These are phyloP conservation scores for Callyntrura sp. DNA, from an alignment of 2,888 invertebrate genomes.

Conservation along the genomic window DNA sequence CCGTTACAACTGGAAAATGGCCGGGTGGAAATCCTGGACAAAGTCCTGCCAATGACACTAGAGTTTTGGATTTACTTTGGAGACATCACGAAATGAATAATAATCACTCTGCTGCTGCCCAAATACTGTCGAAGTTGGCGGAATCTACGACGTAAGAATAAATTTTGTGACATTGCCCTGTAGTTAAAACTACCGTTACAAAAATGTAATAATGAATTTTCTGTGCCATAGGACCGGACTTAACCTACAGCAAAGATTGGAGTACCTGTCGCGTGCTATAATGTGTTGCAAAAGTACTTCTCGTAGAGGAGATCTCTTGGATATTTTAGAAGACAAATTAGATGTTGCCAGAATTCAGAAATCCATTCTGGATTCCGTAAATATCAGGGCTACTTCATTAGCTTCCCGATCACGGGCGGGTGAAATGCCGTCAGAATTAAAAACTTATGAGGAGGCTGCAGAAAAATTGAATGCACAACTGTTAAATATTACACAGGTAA, in stretches of 20 bases:
- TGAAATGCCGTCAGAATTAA: slow-evolving; percentile 76
- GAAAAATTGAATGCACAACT: slow-evolving; percentile 92
- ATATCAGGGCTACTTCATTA: slow-evolving; percentile 85
- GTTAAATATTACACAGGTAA: slow-evolving; percentile 94
- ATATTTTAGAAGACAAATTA: slow-evolving; percentile 96
- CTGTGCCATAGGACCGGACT: slow-evolving; percentile 89
- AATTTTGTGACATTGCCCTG: not conserved
- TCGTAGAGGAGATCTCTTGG: slow-evolving; percentile 91
- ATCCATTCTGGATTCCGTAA: slow-evolving; percentile 88
- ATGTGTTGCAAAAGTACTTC: slow-evolving; percentile 96
- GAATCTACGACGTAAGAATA: slow-evolving; percentile 87
- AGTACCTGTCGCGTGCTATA: slow-evolving; percentile 96
- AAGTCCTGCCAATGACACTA: slow-evolving; percentile 88
- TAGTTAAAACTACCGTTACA: not conserved
- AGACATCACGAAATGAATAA: slow-evolving; percentile 97
- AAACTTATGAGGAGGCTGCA: slow-evolving; percentile 87
- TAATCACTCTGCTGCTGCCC: slow-evolving; percentile 96
- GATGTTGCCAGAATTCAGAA: slow-evolving; percentile 96
- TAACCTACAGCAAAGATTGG: slow-evolving; percentile 92
- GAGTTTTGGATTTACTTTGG: slow-evolving; percentile 94
- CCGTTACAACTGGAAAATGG: slow-evolving; percentile 84
- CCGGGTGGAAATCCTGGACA: slow-evolving; percentile 79
- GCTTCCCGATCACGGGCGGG: slow-evolving; percentile 85
- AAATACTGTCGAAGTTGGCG: slow-evolving; percentile 95
- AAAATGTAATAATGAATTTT: not conserved